phyloP scores from a whole-genome alignment of 2,797 vertebrate species.

The Enteromius mattozi region DNA sequence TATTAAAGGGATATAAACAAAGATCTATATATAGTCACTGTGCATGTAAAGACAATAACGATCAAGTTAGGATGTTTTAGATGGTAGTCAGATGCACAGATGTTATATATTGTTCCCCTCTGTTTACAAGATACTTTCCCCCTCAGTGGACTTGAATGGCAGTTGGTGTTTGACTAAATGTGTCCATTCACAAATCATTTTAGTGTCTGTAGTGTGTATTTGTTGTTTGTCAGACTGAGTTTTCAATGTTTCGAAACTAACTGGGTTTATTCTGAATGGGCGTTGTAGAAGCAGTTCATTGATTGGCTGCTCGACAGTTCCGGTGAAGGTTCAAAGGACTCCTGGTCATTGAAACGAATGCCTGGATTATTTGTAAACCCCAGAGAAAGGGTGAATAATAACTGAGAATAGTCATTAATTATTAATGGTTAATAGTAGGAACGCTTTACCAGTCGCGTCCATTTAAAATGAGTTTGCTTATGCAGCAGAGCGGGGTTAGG shows the following conservation, averaged over 20 bases:
- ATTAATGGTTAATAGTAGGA: constrained; percentile 29
- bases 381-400: not conserved
- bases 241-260: constrained; percentile 5
- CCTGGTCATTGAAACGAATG: not conserved
- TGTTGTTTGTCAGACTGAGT: constrained; percentile 3
- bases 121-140: not conserved
- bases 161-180: not conserved
- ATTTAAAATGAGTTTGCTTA: not conserved
- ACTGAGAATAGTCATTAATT: constrained; percentile 29
- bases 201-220: not conserved
- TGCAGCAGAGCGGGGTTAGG: constrained; percentile 2
- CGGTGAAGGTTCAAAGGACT: not conserved
- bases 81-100: not conserved
- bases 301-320: constrained; percentile 9
- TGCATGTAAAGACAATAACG: not conserved
- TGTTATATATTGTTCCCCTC: not conserved
- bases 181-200: constrained; percentile 8
- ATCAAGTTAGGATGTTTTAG: not conserved
- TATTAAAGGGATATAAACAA: constrained; percentile 1
- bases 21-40: not conserved
- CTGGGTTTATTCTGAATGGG: not conserved
- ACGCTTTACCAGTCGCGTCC: not conserved
- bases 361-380: constrained; percentile 17
- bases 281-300: constrained; percentile 13
- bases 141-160: not conserved